Evolutionary conservation across 2,797 vertebrate genomes (phyloP).

Genomic region (Gephyroberyx darwinii): DNA sequence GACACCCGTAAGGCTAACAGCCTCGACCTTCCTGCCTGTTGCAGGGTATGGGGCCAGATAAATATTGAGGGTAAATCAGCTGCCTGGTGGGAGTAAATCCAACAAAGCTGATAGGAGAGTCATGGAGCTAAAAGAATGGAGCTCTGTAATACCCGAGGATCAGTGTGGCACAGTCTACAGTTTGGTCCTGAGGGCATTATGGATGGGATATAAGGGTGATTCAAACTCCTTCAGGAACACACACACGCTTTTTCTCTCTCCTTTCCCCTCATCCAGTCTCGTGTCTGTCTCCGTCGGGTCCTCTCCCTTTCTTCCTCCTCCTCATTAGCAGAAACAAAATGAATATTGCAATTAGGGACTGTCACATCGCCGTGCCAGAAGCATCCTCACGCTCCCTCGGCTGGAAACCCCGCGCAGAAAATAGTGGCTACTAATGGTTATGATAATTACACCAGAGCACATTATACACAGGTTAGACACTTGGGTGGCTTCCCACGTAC

Average conservation of each 20-base stretch:
- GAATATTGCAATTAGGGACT: constrained; percentile 49
- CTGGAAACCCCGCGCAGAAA: constrained; percentile 40
- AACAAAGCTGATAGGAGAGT: not conserved
- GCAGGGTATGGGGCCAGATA: constrained; percentile 25
- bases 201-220: not conserved
- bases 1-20: constrained; percentile 18
- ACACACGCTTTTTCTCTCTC: not conserved
- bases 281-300: rapidly evolving
- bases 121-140: not conserved
- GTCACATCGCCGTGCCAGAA: constrained; percentile 35
- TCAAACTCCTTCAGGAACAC: not conserved
- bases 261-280: constrained; percentile 5
- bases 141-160: not conserved
- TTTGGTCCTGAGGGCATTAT: not conserved
- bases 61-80: constrained; percentile 17
- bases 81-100: not conserved
- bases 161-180: not conserved
- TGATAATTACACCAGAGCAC: constrained; percentile 29
- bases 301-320: constrained; percentile 19
- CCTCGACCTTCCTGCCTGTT: constrained; percentile 9
- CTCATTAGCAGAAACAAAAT: constrained; percentile 52
- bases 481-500: not conserved
- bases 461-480: constrained; percentile 9
- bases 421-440: constrained; percentile 6
- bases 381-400: constrained; percentile 32